Evolutionary conservation across 2,888 invertebrate genomes (phyloP).

Genomic region (Heteromurus nitidus): DNA sequence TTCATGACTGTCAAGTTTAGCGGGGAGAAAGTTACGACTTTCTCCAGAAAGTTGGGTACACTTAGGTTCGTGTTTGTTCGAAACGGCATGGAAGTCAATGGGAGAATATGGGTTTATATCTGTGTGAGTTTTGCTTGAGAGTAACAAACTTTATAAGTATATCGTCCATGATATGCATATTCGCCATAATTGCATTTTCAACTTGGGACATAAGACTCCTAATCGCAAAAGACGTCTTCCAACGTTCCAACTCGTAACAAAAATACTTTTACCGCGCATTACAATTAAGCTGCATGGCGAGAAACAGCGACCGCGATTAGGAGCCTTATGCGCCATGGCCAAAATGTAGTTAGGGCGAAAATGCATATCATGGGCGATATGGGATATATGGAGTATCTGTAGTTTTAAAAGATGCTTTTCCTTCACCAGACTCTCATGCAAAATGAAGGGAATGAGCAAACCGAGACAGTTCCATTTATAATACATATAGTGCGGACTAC

Average conservation of each 20-base stretch:
- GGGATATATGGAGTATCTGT: too few relatives aligned
- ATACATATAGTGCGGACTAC: too few relatives aligned
- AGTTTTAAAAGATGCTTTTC: too few relatives aligned
- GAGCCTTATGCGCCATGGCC: too few relatives aligned
- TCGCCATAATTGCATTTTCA: not conserved
- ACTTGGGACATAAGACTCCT: not conserved
- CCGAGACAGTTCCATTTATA: too few relatives aligned
- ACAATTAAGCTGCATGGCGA: not conserved
- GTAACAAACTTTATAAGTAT: not conserved
- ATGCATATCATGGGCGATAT: too few relatives aligned
- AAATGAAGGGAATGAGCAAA: too few relatives aligned
- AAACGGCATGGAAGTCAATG: slow-evolving; percentile 9
- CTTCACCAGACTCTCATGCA: too few relatives aligned
- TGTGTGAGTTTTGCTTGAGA: not conserved
- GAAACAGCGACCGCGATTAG: too few relatives aligned
- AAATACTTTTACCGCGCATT: not conserved
- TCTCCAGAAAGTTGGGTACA: not conserved
- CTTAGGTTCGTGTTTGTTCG: not conserved
- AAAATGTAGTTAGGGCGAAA: too few relatives aligned
- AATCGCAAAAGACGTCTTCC: not conserved
- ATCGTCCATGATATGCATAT: not conserved
- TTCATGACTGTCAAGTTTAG: slow-evolving; percentile 15
- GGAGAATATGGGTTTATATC: not conserved
- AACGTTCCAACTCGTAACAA: too few relatives aligned
- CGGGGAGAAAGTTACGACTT: not conserved